Evolutionary conservation across 2,113 vertebrate species (phyloP).

Genomic region (Actenoides hombroni): DNA sequence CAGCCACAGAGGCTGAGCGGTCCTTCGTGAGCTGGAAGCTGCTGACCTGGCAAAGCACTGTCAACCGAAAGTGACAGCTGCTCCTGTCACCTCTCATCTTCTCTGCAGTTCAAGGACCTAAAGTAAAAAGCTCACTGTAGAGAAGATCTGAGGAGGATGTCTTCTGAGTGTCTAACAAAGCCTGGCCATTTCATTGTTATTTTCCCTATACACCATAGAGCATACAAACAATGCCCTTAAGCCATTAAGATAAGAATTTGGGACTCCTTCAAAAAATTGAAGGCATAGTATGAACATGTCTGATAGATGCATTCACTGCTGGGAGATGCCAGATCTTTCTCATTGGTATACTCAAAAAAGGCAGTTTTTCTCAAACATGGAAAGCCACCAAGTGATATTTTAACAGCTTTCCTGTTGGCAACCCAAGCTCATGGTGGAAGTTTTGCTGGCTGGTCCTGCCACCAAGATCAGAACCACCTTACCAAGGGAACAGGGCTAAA

Average conservation of each 20-base stretch:
- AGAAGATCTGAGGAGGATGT: neutral
- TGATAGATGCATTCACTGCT: neutral
- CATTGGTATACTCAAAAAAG: neutral
- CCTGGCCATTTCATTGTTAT: neutral
- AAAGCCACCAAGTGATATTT: neutral
- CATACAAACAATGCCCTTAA: neutral
- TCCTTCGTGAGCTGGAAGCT: neutral
- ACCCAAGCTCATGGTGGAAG: neutral
- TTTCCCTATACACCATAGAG: accelerated
- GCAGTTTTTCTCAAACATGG: neutral
- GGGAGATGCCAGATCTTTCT: neutral
- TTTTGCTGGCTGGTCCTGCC: neutral
- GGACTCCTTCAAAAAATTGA: neutral
- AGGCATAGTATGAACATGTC: neutral
- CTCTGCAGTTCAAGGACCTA: neutral
- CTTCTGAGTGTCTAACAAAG: neutral
- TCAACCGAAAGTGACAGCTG: neutral
- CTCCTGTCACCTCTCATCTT: conserved; percentile 47
- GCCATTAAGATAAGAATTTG: neutral
- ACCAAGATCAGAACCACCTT: neutral
- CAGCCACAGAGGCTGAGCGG: neutral
- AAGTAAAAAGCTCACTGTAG: neutral
- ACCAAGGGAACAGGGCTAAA: neutral
- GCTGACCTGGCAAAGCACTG: conserved; percentile 33
- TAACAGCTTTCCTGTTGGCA: neutral